phyloP scores from a whole-genome alignment of 2,113 vertebrate species.

The Mesembrinibis cayennensis region DNA sequence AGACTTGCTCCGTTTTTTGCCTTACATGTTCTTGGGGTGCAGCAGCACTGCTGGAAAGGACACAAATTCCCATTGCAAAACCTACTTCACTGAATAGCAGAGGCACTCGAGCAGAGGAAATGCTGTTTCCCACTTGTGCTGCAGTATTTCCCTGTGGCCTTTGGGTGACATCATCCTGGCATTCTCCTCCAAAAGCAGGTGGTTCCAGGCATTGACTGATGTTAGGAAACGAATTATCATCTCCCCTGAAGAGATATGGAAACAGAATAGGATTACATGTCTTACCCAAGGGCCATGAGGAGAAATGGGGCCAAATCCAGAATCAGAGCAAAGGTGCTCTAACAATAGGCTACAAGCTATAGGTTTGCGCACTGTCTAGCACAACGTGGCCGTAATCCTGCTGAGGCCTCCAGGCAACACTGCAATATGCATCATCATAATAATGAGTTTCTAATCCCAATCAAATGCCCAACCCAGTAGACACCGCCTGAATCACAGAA shows the following conservation, averaged over 20 bases:
- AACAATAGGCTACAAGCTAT: not conserved
- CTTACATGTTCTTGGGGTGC: not conserved
- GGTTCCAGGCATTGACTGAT: not conserved
- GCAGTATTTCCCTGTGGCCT: not conserved
- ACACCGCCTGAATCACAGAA: constrained; percentile 9
- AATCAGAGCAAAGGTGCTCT: not conserved
- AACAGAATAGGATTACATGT: not conserved
- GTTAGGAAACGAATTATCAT: not conserved
- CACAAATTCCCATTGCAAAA: not conserved
- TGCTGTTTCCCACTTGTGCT: not conserved
- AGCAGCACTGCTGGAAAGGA: not conserved
- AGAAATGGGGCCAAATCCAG: constrained; percentile 21
- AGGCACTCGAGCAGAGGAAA: not conserved
- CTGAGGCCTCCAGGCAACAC: constrained; percentile 26
- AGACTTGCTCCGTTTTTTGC: not conserved
- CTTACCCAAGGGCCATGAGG: not conserved
- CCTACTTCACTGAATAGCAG: not conserved
- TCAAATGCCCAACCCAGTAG: constrained; percentile 49
- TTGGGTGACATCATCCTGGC: not conserved
- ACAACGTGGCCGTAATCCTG: not conserved
- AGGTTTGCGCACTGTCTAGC: not conserved
- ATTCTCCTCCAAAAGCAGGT: not conserved
- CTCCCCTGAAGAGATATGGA: not conserved
- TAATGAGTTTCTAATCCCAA: constrained; percentile 30
- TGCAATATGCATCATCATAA: constrained; percentile 3